Conservation (phyloP, 2,797 vertebrate species). For the Clarias laeviceps region DNA sequence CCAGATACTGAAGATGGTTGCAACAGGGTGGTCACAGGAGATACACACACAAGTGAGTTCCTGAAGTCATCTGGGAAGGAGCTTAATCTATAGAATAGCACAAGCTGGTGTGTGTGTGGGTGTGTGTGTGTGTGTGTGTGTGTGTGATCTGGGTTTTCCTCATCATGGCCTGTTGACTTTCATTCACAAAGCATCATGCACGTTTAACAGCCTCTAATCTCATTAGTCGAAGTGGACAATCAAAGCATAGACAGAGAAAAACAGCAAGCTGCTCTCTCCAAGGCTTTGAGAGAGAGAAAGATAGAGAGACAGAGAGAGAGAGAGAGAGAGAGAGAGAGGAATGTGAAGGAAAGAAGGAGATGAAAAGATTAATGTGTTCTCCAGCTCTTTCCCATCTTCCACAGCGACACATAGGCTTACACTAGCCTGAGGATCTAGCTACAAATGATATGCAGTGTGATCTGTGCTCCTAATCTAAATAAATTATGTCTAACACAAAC, state of each 20-base stretch:
- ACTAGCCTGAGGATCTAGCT: constrained; percentile 66
- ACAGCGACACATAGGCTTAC: constrained; percentile 62
- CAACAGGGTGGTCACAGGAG: neutral
- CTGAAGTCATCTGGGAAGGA: constrained; percentile 12
- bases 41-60: neutral
- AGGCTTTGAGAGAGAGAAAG: neutral
- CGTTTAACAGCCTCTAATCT: constrained; percentile 34
- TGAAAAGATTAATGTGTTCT: constrained; percentile 44
- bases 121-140: neutral
- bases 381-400: constrained; percentile 54
- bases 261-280: constrained; percentile 17
- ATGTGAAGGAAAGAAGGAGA: constrained; percentile 33
- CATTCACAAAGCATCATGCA: constrained; percentile 10
- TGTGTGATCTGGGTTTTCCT: constrained; percentile 1
- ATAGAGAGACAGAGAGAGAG: neutral
- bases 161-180: constrained; percentile 21
- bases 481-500: constrained; percentile 67
- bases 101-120: constrained; percentile 17
- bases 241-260: constrained; percentile 16
- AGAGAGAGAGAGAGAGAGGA: neutral
- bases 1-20: neutral
- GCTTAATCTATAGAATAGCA: neutral
- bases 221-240: constrained; percentile 34
- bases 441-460: constrained; percentile 63
- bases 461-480: constrained; percentile 67